These are phyloP conservation scores for Lytechinus pictus DNA, from an alignment of 35 echinoderm and acorn worm species.

Conservation along the genomic window DNA sequence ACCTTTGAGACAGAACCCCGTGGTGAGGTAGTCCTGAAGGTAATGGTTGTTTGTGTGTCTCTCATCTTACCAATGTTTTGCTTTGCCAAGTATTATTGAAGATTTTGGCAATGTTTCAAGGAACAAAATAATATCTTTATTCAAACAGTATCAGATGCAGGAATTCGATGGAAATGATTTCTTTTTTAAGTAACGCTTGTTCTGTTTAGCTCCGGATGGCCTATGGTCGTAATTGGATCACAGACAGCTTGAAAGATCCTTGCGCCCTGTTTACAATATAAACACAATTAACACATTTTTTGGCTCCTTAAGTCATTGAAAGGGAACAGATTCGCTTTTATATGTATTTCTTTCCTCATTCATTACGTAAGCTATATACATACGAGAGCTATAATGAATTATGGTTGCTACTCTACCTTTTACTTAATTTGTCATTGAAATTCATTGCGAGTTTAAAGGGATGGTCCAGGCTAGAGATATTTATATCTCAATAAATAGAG, in stretches of 20 bases:
- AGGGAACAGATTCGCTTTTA: neutral
- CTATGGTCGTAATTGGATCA: neutral
- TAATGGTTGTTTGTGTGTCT: neutral
- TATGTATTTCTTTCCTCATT: too few species aligned
- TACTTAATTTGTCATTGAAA: too few species aligned
- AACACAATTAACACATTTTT: neutral
- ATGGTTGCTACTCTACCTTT: too few species aligned
- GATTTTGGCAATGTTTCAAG: neutral
- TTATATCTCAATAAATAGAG: too few species aligned
- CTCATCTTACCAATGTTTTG: neutral
- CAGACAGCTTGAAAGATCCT: neutral
- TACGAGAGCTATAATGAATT: neutral
- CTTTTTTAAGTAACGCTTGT: neutral
- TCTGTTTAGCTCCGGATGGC: neutral
- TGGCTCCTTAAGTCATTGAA: neutral
- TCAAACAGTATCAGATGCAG: neutral
- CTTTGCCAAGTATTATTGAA: neutral
- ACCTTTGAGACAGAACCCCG: neutral
- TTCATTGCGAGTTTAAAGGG: too few species aligned
- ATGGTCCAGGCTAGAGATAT: too few species aligned
- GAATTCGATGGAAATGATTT: too few species aligned
- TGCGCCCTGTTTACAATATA: neutral
- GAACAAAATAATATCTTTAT: neutral
- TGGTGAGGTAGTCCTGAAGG: constrained; percentile 26
- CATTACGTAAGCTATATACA: neutral